These are phyloP conservation scores for Xiphorhynchus elegans DNA, from an alignment of 2,113 vertebrate species.

Conservation along the genomic window DNA sequence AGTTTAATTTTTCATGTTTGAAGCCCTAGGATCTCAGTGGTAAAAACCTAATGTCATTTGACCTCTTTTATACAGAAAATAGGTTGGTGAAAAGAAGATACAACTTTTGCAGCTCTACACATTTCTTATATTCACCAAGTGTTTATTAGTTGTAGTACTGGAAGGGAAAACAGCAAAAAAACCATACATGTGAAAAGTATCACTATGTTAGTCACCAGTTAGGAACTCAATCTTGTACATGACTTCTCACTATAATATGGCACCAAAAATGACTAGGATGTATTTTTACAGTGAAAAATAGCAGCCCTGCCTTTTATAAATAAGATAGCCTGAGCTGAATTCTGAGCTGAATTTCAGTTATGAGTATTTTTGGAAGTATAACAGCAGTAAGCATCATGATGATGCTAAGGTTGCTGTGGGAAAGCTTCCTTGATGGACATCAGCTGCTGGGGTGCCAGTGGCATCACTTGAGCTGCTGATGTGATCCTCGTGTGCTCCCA, in stretches of 20 bases:
- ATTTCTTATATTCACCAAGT: background rate
- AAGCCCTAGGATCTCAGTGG: background rate
- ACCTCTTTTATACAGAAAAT: conserved; percentile 2
- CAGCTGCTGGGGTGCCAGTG: background rate
- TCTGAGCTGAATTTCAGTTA: background rate
- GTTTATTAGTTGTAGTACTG: background rate
- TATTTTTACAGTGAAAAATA: background rate
- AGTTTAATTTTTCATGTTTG: background rate
- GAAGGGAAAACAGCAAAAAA: background rate
- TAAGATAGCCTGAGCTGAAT: background rate
- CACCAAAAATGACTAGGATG: background rate
- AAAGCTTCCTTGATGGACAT: background rate
- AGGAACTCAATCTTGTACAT: background rate
- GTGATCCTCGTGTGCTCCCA: background rate
- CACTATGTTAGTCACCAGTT: background rate
- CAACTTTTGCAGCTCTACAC: background rate
- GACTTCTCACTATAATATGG: background rate
- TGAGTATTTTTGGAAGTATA: background rate
- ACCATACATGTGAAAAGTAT: background rate
- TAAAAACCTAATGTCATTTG: conserved; percentile 9
- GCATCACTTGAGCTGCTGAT: accelerated
- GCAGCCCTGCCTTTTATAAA: background rate
- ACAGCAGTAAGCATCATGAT: background rate
- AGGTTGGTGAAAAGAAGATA: background rate
- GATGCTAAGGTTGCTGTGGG: background rate